phyloP scores from a whole-genome alignment of 2,797 vertebrate species.

The Tokudaia muenninki region DNA sequence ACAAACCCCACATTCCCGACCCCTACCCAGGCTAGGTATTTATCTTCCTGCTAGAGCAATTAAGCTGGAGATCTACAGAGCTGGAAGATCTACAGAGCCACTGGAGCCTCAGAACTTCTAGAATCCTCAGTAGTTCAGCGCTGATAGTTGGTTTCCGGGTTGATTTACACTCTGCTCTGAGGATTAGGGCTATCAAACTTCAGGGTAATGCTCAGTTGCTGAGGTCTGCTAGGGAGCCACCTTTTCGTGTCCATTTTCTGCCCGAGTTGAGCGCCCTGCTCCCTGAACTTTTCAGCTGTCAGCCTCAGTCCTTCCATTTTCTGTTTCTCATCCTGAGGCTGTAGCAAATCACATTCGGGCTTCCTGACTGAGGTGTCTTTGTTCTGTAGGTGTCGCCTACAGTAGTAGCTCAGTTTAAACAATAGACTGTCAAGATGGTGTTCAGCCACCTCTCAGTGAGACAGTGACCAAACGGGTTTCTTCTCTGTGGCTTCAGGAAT shows the following conservation, averaged over 20 bases:
- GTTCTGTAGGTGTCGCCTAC: not conserved
- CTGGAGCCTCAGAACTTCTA: not conserved
- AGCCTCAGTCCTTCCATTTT: too few species aligned
- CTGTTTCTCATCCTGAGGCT: not conserved
- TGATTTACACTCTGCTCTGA: not conserved
- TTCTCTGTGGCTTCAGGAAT: not conserved
- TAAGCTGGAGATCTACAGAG: not conserved
- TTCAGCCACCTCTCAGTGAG: not conserved
- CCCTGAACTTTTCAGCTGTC: not conserved
- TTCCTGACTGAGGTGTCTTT: not conserved
- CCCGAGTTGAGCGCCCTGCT: not conserved
- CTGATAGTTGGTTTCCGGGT: not conserved
- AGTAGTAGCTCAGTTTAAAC: not conserved
- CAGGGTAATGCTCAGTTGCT: not conserved
- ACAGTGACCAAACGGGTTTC: not conserved
- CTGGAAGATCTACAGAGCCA: too few species aligned
- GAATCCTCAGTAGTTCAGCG: too few species aligned
- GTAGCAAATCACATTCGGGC: too few species aligned
- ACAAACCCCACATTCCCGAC: not conserved
- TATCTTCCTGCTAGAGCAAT: not conserved
- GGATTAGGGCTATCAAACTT: not conserved
- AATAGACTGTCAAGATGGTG: not conserved
- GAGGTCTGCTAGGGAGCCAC: not conserved
- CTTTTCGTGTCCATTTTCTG: not conserved
- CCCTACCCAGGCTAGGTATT: not conserved